Percentiles rank a stretch among this genome's conserved stretches.
These are phyloP conservation scores for Hozukius guyotensis DNA, from an alignment of 2,797 vertebrate species.

Conservation along the genomic window DNA sequence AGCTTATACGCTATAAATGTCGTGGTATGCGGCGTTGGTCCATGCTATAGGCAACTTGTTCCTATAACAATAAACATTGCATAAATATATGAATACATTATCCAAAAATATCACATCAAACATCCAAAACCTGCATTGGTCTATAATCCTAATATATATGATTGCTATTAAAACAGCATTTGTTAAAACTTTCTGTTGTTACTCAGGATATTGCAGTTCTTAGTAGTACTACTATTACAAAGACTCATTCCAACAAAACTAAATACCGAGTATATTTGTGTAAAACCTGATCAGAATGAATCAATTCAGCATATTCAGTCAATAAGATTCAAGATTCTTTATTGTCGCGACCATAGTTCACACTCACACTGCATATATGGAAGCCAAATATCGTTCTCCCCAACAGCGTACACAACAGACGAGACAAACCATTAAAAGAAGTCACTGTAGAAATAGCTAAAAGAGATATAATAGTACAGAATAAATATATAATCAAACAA, in stretches of 20 bases:
- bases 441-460: too few species aligned
- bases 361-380: too few species aligned
- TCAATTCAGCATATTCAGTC: not conserved
- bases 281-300: not conserved
- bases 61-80: not conserved
- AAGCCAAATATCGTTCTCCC: too few species aligned
- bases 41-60: not conserved
- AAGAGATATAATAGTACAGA: fast-evolving
- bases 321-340: not conserved
- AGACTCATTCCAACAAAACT: not conserved
- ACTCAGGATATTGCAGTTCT: not conserved
- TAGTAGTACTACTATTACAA: not conserved
- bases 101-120: not conserved
- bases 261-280: not conserved
- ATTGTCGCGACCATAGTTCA: too few species aligned
- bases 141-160: not conserved
- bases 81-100: not conserved
- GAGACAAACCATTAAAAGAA: too few species aligned
- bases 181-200: too few species aligned
- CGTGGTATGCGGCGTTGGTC: fast-evolving
- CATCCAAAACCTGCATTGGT: not conserved
- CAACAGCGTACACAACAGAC: too few species aligned
- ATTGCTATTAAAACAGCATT: not conserved
- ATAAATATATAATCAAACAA: not conserved
- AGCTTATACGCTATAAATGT: too few species aligned